A percentile compares a stretch with the other conserved stretches of the same genome.
phyloP scores from a whole-genome alignment of 2,888 invertebrate species.

The Gymnoscelis rufifasciata region DNA sequence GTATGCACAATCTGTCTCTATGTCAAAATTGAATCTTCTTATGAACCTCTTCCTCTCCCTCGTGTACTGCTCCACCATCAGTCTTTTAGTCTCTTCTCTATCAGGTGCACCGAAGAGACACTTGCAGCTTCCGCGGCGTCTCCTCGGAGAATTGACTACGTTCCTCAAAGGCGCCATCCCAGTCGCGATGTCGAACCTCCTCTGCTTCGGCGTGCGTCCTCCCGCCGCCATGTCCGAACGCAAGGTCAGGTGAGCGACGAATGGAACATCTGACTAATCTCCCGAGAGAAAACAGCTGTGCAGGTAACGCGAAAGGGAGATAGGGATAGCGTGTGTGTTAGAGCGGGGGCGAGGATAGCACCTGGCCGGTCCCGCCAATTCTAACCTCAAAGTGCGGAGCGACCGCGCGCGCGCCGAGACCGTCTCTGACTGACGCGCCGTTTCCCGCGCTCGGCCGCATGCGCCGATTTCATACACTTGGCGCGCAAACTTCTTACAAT shows the following conservation, averaged over 20 bases:
- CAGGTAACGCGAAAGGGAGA: conserved; percentile 62
- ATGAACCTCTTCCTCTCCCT: conserved; percentile 79
- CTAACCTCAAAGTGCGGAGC: conserved; percentile 64
- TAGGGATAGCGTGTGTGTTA: conserved; percentile 38
- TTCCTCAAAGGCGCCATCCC: conserved; percentile 60
- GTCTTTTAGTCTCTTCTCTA: conserved; percentile 76
- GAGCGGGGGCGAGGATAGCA: conserved; percentile 61
- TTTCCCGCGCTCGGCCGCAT: conserved; percentile 66
- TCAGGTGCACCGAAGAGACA: conserved; percentile 82
- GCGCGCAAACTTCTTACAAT: conserved; percentile 72
- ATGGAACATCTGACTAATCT: conserved; percentile 79
- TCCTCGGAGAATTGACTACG: conserved; percentile 57
- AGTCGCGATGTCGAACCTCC: conserved; percentile 60
- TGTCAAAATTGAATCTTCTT: conserved; percentile 80
- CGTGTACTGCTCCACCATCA: conserved; percentile 80
- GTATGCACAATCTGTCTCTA: conserved; percentile 66
- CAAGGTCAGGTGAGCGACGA: conserved; percentile 75
- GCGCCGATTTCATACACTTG: conserved; percentile 72
- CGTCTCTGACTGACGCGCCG: conserved; percentile 52
- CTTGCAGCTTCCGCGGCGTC: conserved; percentile 71
- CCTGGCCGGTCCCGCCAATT: conserved; percentile 74
- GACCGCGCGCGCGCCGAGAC: conserved; percentile 57
- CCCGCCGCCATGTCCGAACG: conserved; percentile 65
- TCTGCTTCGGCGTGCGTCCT: conserved; percentile 72
- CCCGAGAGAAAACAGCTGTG: conserved; percentile 77